Evolutionary conservation across 2,797 vertebrate species (phyloP), one percentile per base, ranked within the genome.

Genomic region (Amazona finschi): DNA sequence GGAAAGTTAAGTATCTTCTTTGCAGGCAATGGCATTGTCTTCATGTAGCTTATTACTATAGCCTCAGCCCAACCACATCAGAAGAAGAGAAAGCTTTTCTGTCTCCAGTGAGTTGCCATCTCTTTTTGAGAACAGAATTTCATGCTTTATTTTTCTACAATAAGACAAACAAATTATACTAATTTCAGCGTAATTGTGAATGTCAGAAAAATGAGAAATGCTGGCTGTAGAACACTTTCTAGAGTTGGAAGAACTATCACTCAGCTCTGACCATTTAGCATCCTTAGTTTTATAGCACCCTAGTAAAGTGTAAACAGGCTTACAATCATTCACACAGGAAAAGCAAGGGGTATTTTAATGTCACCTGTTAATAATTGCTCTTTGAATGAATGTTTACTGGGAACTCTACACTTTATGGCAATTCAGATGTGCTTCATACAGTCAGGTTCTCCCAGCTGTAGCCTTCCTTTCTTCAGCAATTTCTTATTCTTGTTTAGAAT

Each of bases 131-230:
- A 72, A 70, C 1, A 71, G 36, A 87, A 80, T 87, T 83, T 80
- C 28, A 38, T 1, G 7, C 74, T 85, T 91, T 50, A 33, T 93
- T 86, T 93, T 92, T 96, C 60, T 88, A 18, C 61, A 93, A 66
- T 47, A 93, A 76, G 64, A 33, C 61, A 85, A 90, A 87, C 60
- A 88, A 85, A 88, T 89, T 41, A 79, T 87, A 87, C 64, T 93
- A 78, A 94, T 93, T 93, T 76, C 91, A 82, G 77, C 85, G 72
- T 61, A 87, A 94, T 85, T 49, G 74, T 79, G 41, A 61, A 53
- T 52, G 57, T 61, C 65, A 67, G 89, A 74, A 47, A 87, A 92
- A 92, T 76, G 52, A 95, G 93, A 91, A 94, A 93, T 3, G 8
- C 75, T 58, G 87, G 78, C 72, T 92, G 71, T 64, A 57, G 71